Percentiles rank a stretch among this genome's conserved stretches.
Conservation (phyloP, 2,888 invertebrate species). For the Muschampia plurimacula region DNA sequence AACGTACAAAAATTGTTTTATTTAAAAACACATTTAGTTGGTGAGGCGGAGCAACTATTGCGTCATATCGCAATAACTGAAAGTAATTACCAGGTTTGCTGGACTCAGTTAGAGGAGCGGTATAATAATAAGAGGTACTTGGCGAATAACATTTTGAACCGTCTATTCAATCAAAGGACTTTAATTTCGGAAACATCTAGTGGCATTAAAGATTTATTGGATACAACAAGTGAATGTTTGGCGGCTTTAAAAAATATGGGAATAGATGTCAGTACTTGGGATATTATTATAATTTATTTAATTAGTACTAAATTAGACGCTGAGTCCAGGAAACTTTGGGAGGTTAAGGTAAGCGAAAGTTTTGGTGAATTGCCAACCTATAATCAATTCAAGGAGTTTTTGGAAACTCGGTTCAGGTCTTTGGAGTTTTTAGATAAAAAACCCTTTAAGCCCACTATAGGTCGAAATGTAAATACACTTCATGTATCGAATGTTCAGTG, state of each 20-base stretch:
- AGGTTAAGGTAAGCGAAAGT: slow-evolving; percentile 23
- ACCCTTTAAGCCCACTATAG: background rate
- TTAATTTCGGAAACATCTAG: slow-evolving; percentile 17
- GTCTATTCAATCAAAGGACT: slow-evolving; percentile 17
- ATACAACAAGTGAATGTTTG: slow-evolving; percentile 46
- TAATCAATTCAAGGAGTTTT: slow-evolving; percentile 25
- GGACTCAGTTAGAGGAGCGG: slow-evolving; percentile 41
- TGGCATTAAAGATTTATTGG: slow-evolving; percentile 42
- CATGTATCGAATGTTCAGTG: slow-evolving; percentile 5
- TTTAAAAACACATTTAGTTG: slow-evolving; percentile 43
- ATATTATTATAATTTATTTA: slow-evolving; percentile 38
- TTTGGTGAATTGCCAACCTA: slow-evolving; percentile 17
- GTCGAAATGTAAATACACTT: slow-evolving; percentile 22
- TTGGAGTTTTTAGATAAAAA: slow-evolving; percentile 34
- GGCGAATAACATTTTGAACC: slow-evolving; percentile 15
- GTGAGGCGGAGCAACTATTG: slow-evolving; percentile 47
- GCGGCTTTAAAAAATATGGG: slow-evolving; percentile 38
- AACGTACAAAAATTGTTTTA: slow-evolving; percentile 47
- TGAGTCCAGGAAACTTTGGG: slow-evolving; percentile 38
- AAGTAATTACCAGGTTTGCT: slow-evolving; percentile 44
- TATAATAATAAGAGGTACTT: slow-evolving; percentile 47
- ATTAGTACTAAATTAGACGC: slow-evolving; percentile 33
- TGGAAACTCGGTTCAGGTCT: slow-evolving; percentile 32
- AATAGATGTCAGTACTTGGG: slow-evolving; percentile 31
- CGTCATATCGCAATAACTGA: slow-evolving; percentile 42